phyloP scores from a whole-genome alignment of 1,140 invertebrate genomes.

The Tetraneura akinire region DNA sequence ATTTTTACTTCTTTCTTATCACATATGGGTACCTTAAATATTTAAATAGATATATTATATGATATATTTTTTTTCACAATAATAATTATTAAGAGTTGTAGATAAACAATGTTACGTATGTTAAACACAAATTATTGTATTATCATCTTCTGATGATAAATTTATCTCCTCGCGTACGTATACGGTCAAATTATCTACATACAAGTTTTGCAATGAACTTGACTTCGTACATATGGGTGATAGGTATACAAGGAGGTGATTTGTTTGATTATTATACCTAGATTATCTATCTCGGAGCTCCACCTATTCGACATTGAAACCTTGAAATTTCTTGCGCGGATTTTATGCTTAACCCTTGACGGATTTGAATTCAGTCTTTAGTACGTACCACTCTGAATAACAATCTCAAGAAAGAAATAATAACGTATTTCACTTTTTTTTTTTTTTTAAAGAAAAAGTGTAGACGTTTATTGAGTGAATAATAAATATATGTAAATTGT shows the following conservation, averaged over 20 bases:
- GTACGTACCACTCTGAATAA: neutral
- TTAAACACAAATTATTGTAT: neutral
- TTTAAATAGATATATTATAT: neutral
- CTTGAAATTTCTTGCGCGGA: slow-evolving; percentile 7
- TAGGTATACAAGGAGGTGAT: slow-evolving; percentile 7
- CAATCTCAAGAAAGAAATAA: slow-evolving; percentile 7
- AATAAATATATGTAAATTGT: too few relatives aligned
- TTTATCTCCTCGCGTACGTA: slow-evolving; percentile 15
- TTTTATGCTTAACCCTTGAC: slow-evolving; percentile 19
- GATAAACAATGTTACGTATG: neutral
- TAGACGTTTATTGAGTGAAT: slow-evolving; percentile 7
- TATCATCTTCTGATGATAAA: neutral
- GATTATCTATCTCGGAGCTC: slow-evolving; percentile 14
- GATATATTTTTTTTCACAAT: neutral
- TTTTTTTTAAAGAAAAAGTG: slow-evolving; percentile 5
- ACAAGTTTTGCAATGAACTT: slow-evolving; percentile 12
- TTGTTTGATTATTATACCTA: slow-evolving; percentile 29
- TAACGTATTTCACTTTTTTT: slow-evolving; percentile 23
- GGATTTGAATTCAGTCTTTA: neutral
- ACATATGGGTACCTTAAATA: neutral
- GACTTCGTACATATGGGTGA: slow-evolving; percentile 13
- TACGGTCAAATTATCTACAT: slow-evolving; percentile 25
- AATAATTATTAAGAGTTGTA: too few relatives aligned
- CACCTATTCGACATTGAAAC: slow-evolving; percentile 40
- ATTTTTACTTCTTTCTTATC: slow-evolving; percentile 1